Conservation (phyloP, 2,797 vertebrate genomes). For the Rhinogobio ventralis region DNA sequence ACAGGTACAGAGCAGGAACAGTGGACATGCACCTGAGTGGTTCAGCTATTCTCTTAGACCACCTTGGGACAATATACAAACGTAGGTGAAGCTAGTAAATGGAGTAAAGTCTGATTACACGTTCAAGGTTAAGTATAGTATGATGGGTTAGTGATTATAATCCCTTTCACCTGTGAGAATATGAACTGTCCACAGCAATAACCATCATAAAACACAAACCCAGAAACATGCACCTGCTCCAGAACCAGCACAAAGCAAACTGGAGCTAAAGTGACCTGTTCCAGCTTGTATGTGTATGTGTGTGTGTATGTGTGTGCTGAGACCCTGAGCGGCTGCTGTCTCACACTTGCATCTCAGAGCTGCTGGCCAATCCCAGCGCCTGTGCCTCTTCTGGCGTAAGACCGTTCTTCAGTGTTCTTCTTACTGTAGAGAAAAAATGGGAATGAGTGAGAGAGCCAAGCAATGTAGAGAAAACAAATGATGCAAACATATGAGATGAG, state of each 20-base stretch:
- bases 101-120: slow-evolving; percentile 21
- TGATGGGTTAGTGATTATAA: slow-evolving; percentile 43
- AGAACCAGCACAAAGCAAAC: slow-evolving; percentile 29
- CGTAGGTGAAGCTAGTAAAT: slow-evolving; percentile 20
- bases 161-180: slow-evolving; percentile 37
- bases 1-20: slow-evolving; percentile 6
- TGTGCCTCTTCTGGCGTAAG: slow-evolving; percentile 94
- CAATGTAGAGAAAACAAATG: not conserved
- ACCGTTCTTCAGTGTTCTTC: slow-evolving; percentile 93
- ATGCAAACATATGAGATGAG: not conserved
- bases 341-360: slow-evolving; percentile 95
- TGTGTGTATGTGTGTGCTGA: slow-evolving; percentile 39
- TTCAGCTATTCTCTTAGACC: slow-evolving; percentile 1
- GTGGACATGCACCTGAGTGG: slow-evolving; percentile 54
- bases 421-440: slow-evolving; percentile 76
- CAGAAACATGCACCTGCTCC: slow-evolving; percentile 47
- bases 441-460: not conserved
- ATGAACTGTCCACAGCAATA: slow-evolving; percentile 16
- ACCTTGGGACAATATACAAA: slow-evolving; percentile 23
- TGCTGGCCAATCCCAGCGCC: slow-evolving; percentile 89
- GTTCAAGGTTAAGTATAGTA: slow-evolving; percentile 26
- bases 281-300: slow-evolving; percentile 44
- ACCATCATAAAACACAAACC: slow-evolving; percentile 5
- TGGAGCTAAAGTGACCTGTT: slow-evolving; percentile 3
- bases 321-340: slow-evolving; percentile 45